Percentiles rank a stretch among this genome's conserved stretches.
These are phyloP conservation scores for Periparus ater DNA, from an alignment of 2,797 vertebrate genomes.

Conservation along the genomic window DNA sequence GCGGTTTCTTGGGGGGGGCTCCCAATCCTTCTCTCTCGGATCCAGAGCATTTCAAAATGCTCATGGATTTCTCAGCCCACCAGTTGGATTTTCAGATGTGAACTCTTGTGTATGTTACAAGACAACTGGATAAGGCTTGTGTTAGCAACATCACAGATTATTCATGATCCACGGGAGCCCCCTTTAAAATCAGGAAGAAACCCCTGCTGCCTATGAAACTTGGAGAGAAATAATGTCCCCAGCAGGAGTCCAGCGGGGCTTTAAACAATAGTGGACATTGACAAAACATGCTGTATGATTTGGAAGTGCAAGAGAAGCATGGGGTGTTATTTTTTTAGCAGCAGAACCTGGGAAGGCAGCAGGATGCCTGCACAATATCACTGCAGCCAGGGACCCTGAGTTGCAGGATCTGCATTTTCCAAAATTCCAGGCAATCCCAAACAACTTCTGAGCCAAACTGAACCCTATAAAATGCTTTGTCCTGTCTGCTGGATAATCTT, in stretches of 20 bases:
- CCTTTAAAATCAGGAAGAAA: slow-evolving; percentile 50
- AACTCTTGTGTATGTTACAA: neutral
- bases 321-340: neutral
- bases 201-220: slow-evolving; percentile 3
- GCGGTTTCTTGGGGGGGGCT: neutral
- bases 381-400: neutral
- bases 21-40: neutral
- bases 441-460: neutral
- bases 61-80: neutral
- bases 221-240: slow-evolving; percentile 34
- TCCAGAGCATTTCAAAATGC: neutral
- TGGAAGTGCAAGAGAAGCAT: neutral
- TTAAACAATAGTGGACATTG: slow-evolving; percentile 52
- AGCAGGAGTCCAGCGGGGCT: slow-evolving; percentile 9
- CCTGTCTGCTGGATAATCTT: neutral
- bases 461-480: neutral
- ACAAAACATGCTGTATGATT: neutral
- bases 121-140: neutral
- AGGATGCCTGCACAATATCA: slow-evolving; percentile 9
- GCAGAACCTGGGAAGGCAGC: slow-evolving; percentile 20
- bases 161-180: slow-evolving; percentile 12
- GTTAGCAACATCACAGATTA: neutral
- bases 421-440: neutral
- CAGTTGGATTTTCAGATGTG: neutral
- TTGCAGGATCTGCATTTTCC: neutral